Evolutionary conservation across 2,888 invertebrate species (phyloP), one percentile per base, ranked within the genome.

Genomic region (Lapara coniferarum): DNA sequence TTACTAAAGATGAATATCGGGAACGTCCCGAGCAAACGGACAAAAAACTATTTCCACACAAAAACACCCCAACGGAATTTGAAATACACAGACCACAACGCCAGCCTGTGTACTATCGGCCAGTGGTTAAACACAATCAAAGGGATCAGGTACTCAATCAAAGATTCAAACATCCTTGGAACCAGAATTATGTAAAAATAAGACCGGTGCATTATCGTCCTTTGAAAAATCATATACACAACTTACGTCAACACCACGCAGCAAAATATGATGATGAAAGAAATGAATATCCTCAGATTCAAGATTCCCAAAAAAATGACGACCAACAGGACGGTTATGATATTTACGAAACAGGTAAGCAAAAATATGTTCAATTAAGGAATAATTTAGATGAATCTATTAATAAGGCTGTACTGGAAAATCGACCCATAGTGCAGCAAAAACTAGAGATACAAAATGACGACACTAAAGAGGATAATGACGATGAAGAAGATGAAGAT

Each of bases 271-370:
- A 89, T 49, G 93, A 94, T 70, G 92, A 92, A 73, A 82, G 81
- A 6, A 93, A 94, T 74, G 91, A 94, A 74, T 94, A 94, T 78
- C 94, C 94, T n/a, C 90, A 92, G 82, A 72, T 89, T 7, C 77
- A 80, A 51, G 73, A 78, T 12, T 72, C 78, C 69, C 84, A 87
- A 76, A 81, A 81, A 63, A 82, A 85, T 73, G 85, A 80, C 10
- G 88, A 91, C 70, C 83, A 83, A 46, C 89, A 93, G 69, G 94
- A 95, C 70, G 95, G 95, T 4, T 91, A 92, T 72, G 95, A 95
- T 71, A 94, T 94, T 70, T 95, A 94, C 72, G 89, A 95, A 81
- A 87, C 88, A 75, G 94, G 94, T 44, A 88, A 89, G 81, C 85
- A 86, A 57, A 88, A 91, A 66, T 95, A 90, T 76, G 76, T 79